Evolutionary conservation across 2,888 invertebrate genomes (phyloP), one percentile per base, ranked within the genome.

Genomic region (Euzetes globulus): DNA sequence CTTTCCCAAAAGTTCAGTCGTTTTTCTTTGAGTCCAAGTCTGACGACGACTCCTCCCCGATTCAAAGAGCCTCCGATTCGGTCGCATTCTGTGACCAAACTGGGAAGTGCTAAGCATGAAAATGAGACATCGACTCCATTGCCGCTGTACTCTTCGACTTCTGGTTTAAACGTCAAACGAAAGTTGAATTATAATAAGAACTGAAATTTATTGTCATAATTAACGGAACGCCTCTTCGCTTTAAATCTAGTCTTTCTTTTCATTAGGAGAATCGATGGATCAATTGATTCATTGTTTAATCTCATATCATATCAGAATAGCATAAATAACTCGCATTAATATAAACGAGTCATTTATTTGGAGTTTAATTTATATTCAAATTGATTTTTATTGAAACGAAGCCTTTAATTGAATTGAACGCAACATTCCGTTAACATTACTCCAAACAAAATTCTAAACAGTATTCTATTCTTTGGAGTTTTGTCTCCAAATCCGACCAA

Each of bases 121-220:
- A 58, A 58, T 25, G 63, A 63, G 9, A 63, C 63, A 2, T 63
- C 63, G 3, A 63, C 63, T n/a, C 63, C 63, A 11, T 37, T 63
- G 37, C 63, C 63, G 27, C 2, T 33, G 13, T 63, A 33, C n/a
- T 63, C 63, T 17, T 63, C 63, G n/a, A 3, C 63, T 27, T 33
- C 63, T 1, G 63, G 63, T n/a, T 37, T 33, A 63, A 13, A 63
- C 33, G 63, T 63, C 3, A 63, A 63, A 33, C 25, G 63, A 63
- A 63, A 37, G n/a, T 33, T 63, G 11, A 63, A 63, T 33, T 63
- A 63, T 25, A 63, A 63, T 19, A 33, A 33, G 27, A 63, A 29
- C 37, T 33, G 37, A 63, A 7, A 25, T 2, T 13, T 7, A 19
- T 29, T n/a, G 1, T 1, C 1, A 29, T 60, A 6, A 29, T 33